These are phyloP conservation scores for Gyps fulvus DNA, from an alignment of 2,113 vertebrate species.

Conservation along the genomic window DNA sequence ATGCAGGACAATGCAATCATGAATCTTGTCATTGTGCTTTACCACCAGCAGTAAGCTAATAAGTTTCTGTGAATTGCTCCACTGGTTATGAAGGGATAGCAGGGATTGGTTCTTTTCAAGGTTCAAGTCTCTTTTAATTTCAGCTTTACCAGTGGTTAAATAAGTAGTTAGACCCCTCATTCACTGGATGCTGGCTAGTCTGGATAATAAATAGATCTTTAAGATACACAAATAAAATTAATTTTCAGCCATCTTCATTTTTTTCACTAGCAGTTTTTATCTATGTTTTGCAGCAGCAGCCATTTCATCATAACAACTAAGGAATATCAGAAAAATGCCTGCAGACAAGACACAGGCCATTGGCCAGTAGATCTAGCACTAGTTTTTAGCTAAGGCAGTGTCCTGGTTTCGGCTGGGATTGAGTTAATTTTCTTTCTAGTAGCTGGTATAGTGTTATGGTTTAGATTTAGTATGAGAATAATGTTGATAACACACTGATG, in stretches of 20 bases:
- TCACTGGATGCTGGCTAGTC: neutral
- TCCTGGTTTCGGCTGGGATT: too few relatives aligned
- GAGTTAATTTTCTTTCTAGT: too few relatives aligned
- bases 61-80: neutral
- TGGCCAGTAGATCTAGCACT: neutral
- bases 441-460: too few relatives aligned
- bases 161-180: neutral
- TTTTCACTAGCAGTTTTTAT: neutral
- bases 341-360: neutral
- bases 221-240: neutral
- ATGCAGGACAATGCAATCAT: neutral
- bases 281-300: neutral
- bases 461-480: too few relatives aligned
- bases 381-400: neutral
- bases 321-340: neutral
- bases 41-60: neutral
- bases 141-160: neutral
- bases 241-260: neutral
- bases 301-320: neutral
- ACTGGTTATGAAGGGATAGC: neutral
- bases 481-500: too few relatives aligned
- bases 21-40: neutral
- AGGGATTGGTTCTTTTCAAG: neutral
- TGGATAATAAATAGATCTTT: neutral
- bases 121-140: neutral